Base-by-base conservation (phyloP, 2,797 vertebrate genomes). In the Hylomyscus alleni region DNA sequence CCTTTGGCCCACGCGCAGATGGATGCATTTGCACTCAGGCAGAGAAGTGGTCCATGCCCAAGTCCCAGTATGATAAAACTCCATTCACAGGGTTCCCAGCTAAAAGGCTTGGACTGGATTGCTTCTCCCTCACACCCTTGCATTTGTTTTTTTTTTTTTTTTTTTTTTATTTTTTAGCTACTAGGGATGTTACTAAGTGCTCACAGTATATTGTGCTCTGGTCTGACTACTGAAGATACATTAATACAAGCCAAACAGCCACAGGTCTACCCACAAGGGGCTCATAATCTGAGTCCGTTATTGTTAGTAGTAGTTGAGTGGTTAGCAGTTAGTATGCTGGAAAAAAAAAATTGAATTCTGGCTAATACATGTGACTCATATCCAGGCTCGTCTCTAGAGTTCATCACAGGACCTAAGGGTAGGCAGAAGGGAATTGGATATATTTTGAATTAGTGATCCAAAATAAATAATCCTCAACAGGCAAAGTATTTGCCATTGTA, bases 81-180 rank as follows among this genome's bases (percentile, higher is more conserved):
- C 13, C 9, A 2, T 81, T 90, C 60, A 52, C 50, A 84, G 76
- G 85, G 15, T 72, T 95, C 93, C 56, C n/a, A 31, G 81, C 22
- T 47, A 67, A 94, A 88, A 85, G 13, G 34, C 76, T 95, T 77
- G 67, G 67, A 76, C 14, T 67, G 77, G 88, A 89, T 72, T 91
- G 8, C n/a, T 91, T 96, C n/a, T 92, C 7, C 31, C n/a, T 8
- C 3, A 83, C 1, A 65, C 17, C 31, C 22, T 80, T n/a, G 13
- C 9, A 69, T 20, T 73, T 72, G 47, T 52, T 82, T 7, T 67
- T 90, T 93, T 84, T 93, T n/a, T n/a, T 52, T 82, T 7, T 67
- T 90, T 93, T 84, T 93, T n/a, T n/a, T n/a, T n/a, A n/a, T n/a
- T n/a, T n/a, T 47, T 86, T 86, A 92, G 52, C n/a, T 76, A 77